Base-by-base conservation (phyloP, 2,888 invertebrate species). In the Cordilura impudica region DNA sequence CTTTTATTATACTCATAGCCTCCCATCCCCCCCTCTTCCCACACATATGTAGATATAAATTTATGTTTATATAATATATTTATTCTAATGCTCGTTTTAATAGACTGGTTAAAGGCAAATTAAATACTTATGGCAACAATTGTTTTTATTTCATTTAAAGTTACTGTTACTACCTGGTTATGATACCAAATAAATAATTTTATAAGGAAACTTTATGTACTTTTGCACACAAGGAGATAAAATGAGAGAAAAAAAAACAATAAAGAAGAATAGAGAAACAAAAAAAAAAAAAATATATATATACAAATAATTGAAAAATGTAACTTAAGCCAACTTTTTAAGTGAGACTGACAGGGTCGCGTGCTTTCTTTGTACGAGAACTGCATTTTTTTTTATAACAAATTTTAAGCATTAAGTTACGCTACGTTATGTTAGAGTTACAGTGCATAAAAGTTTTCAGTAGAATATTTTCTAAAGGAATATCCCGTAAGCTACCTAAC, bases 331-430 rank as follows among this genome's bases (percentile, higher is more conserved):
- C 71, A 71, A 66, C 39, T 71, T 79, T 79, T 79, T 71, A 79
- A 79, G 79, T 79, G 75, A 79, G 66, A 79, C 75, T 75, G 79
- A 79, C 79, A 71, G 79, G 75, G 75, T 79, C 75, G 75, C 71
- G 79, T 75, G 66, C 75, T 71, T 43, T 54, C 70, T 71, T 66
- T 75, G 54, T 29, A 43, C 18, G 31, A 31, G 29, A 49, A 39
- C 5, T n/a, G n/a, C n/a, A 39, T 51, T 51, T 16, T 23, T 14
- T 49, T 49, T 21, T 49, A 0, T 12, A 63, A 43, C 56, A 76
- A 63, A 75, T 63, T 76, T 66, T 14, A 12, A 54, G 54, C 69
- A 75, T 63, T 56, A 75, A 67, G 60, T 51, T 51, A 23, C 51
- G 51, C 54, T 75, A 29, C 31, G 73, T n/a, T n/a, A n/a, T n/a